These are phyloP conservation scores for Amphiura filiformis DNA, from an alignment of 35 echinoderm and acorn worm genomes.

Conservation along the genomic window DNA sequence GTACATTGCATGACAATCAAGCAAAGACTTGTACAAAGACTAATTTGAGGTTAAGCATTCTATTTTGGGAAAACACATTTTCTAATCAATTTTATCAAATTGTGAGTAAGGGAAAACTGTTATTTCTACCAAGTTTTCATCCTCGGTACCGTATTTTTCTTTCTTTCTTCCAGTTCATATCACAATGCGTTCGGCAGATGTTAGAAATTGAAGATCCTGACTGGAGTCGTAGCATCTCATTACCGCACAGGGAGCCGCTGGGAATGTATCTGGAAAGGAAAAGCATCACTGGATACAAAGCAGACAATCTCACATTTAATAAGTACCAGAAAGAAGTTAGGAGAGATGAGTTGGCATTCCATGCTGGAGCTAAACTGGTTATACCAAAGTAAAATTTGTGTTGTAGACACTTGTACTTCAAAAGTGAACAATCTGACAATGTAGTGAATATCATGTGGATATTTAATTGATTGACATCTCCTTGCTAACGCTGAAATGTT, in stretches of 20 bases:
- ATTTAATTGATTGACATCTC: no score
- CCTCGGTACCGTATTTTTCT: background rate
- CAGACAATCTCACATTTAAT: slow-evolving; percentile 65
- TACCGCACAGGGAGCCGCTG: slow-evolving; percentile 76
- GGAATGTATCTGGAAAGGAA: slow-evolving; percentile 98
- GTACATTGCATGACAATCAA: no score
- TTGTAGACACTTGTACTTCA: no score
- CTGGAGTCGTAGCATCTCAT: slow-evolving; percentile 93
- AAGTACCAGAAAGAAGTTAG: slow-evolving; percentile 90
- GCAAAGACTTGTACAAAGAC: no score
- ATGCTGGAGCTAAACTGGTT: background rate
- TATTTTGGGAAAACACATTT: no score
- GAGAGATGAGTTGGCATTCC: slow-evolving; percentile 49
- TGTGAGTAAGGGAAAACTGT: no score
- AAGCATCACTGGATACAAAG: slow-evolving; percentile 74
- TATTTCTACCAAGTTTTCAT: background rate
- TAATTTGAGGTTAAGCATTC: no score
- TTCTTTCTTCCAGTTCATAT: slow-evolving; percentile 55
- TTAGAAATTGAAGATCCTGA: slow-evolving; percentile 87
- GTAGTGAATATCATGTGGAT: no score
- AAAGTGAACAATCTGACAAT: no score
- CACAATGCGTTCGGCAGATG: slow-evolving; percentile 67
- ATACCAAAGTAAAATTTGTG: slow-evolving; percentile 1
- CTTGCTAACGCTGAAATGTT: no score
- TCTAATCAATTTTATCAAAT: no score